Percentiles rank a stretch among this genome's conserved stretches.
These are phyloP conservation scores for Galaxias olidus DNA, from an alignment of 2,797 vertebrate genomes.

Conservation along the genomic window DNA sequence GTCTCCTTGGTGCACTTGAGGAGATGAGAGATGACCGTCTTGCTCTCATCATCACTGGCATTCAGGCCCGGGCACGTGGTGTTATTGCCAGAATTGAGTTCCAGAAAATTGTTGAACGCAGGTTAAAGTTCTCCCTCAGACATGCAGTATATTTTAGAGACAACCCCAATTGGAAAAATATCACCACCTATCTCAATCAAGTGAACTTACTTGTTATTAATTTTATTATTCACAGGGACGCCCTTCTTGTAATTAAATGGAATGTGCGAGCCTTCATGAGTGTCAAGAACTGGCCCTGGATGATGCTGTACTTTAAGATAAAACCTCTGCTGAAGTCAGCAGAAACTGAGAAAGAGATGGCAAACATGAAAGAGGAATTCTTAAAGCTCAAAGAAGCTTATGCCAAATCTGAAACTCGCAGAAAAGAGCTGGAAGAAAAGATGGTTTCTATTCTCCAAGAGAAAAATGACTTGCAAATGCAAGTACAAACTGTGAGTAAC, in stretches of 20 bases:
- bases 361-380: conserved; percentile 73
- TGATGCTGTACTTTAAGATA: conserved; percentile 85
- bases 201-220: no score
- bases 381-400: conserved; percentile 65
- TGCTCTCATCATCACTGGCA: conserved; percentile 80
- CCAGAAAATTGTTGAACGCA: conserved; percentile 82
- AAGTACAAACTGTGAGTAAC: conserved; percentile 63
- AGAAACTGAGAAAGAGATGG: conserved; percentile 80
- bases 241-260: conserved; percentile 79
- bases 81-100: conserved; percentile 81
- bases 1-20: conserved; percentile 83
- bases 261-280: conserved; percentile 84
- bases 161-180: no score
- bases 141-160: no score
- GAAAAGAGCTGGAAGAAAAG: conserved; percentile 72
- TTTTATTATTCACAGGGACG: conserved; percentile 60
- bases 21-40: conserved; percentile 88
- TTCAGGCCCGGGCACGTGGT: conserved; percentile 80
- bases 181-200: no score
- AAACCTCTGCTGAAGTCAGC: conserved; percentile 80
- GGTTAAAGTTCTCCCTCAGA: conserved; percentile 56
- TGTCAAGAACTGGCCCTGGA: conserved; percentile 87
- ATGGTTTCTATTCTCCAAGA: conserved; percentile 73
- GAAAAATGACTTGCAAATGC: conserved; percentile 70
- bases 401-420: conserved; percentile 68